Conservation (phyloP, 2,113 vertebrate genomes). For the Cyanistes caeruleus region DNA sequence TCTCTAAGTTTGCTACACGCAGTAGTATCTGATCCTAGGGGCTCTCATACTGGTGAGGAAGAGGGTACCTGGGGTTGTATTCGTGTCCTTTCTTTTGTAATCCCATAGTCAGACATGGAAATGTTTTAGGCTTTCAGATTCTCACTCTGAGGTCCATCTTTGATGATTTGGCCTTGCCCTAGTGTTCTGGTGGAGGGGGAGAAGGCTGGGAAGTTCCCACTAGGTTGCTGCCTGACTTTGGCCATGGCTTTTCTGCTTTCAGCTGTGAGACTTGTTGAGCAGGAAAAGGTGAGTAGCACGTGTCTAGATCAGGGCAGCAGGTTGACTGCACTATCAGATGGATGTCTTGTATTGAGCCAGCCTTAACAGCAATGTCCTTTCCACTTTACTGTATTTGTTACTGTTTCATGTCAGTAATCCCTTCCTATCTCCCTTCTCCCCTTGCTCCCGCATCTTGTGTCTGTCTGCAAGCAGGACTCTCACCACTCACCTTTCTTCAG, state of each 20-base stretch:
- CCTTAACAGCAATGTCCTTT: not conserved
- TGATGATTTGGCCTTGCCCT: not conserved
- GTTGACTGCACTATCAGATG: accelerated
- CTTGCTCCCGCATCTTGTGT: not conserved
- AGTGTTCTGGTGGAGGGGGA: not conserved
- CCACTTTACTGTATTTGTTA: not conserved
- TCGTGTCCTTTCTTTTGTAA: not conserved
- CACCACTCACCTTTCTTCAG: accelerated
- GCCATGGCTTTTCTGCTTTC: not conserved
- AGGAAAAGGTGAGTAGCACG: accelerated
- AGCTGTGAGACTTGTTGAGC: not conserved
- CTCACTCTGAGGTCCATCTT: accelerated
- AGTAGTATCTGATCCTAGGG: not conserved
- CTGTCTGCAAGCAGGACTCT: accelerated
- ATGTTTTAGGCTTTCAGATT: not conserved
- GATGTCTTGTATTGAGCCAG: not conserved
- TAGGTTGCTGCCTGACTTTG: not conserved
- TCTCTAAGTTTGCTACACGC: not conserved
- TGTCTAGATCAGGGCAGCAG: not conserved
- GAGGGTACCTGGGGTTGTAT: not conserved
- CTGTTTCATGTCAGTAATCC: not conserved
- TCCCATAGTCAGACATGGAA: not conserved
- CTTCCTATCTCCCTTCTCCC: not conserved
- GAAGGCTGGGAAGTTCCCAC: not conserved
- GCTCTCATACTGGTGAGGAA: not conserved